A percentile compares a stretch with the other conserved stretches of the same genome.
Conservation (phyloP, 2,888 invertebrate genomes). For the Pyrrhosoma nymphula region DNA sequence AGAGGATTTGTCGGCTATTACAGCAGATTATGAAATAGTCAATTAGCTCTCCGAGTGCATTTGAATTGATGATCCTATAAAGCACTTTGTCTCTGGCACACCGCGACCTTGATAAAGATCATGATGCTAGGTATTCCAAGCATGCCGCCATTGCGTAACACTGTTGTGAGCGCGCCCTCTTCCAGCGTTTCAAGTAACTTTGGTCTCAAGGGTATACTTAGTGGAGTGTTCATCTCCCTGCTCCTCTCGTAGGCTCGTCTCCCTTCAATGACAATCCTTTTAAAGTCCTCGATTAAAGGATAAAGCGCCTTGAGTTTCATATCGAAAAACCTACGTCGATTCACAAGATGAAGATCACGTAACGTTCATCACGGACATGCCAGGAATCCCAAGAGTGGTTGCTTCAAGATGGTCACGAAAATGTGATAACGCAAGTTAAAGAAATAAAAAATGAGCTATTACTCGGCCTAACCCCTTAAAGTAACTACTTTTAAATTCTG, state of each 20-base stretch:
- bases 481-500: background rate
- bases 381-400: background rate
- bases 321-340: background rate
- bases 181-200: constrained; percentile 30
- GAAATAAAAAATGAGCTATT: background rate
- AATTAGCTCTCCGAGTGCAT: background rate
- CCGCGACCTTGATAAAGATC: constrained; percentile 45
- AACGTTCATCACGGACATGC: background rate
- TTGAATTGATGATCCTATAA: background rate
- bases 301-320: background rate
- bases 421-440: background rate
- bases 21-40: background rate
- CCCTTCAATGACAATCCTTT: constrained; percentile 2
- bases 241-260: background rate
- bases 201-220: constrained; percentile 23
- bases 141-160: constrained; percentile 33
- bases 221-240: constrained; percentile 17
- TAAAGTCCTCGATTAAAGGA: background rate
- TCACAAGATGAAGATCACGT: background rate
- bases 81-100: background rate
- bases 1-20: background rate
- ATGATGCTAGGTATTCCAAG: background rate
- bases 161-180: background rate
- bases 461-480: background rate
- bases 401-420: background rate